Conservation (phyloP, 1,140 invertebrate species). For the Dolichoris vasculosae region DNA sequence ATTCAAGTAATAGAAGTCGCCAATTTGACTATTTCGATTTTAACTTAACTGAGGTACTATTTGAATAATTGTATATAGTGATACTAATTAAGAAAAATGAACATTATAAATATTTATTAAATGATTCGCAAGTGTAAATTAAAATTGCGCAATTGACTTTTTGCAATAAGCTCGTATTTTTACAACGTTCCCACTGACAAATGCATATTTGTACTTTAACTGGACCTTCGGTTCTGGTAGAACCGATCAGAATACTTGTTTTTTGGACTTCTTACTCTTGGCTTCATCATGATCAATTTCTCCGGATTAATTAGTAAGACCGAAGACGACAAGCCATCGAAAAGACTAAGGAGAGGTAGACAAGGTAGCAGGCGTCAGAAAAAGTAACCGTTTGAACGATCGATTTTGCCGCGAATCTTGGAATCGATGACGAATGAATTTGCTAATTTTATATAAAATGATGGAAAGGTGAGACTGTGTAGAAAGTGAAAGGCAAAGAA, state of each 20-base stretch:
- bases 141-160: not conserved
- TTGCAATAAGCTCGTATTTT: constrained; percentile 2
- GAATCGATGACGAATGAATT: constrained; percentile 66
- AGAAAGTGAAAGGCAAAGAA: constrained; percentile 58
- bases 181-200: not conserved
- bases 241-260: not conserved
- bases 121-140: not conserved
- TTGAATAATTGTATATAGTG: too few relatives aligned
- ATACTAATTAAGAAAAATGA: too few relatives aligned
- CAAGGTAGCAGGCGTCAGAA: not conserved
- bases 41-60: too few relatives aligned
- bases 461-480: constrained; percentile 24
- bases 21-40: not conserved
- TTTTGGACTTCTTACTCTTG: not conserved
- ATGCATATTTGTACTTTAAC: constrained; percentile 16
- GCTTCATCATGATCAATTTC: constrained; percentile 26
- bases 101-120: constrained; percentile 1
- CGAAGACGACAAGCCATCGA: constrained; percentile 36
- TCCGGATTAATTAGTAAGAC: constrained; percentile 43
- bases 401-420: constrained; percentile 69
- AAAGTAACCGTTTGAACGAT: constrained; percentile 59
- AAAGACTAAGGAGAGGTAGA: constrained; percentile 56
- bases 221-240: not conserved
- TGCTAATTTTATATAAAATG: constrained; percentile 70
- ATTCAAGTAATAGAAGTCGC: not conserved